These are phyloP conservation scores for Anniella stebbinsi DNA, from an alignment of 2,797 vertebrate genomes.

Conservation along the genomic window DNA sequence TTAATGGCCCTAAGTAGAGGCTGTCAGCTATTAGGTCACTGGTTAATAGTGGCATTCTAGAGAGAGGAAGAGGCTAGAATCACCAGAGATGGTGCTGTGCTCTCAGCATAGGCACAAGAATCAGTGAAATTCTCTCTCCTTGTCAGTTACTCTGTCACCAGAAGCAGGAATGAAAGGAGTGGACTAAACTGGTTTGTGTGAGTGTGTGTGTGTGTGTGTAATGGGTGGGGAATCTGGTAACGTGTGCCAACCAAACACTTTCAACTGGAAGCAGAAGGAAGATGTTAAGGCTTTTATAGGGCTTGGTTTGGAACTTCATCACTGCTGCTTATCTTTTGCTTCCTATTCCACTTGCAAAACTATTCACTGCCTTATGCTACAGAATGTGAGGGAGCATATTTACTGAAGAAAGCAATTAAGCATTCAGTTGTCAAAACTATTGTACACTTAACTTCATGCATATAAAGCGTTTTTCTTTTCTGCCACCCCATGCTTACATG, in stretches of 20 bases:
- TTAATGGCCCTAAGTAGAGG: conserved; percentile 45
- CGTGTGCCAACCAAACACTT: neutral
- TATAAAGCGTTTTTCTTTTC: neutral
- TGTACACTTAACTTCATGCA: neutral
- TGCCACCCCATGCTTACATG: neutral
- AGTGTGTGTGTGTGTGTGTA: too few species aligned
- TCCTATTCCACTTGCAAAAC: neutral
- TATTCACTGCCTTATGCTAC: neutral
- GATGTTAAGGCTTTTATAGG: neutral
- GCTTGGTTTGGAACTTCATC: neutral
- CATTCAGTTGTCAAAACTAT: neutral
- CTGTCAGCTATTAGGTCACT: conserved; percentile 44
- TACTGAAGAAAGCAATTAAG: neutral
- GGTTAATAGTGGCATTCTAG: conserved; percentile 30
- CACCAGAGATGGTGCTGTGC: conserved; percentile 42
- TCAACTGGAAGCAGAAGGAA: neutral
- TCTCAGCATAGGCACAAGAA: neutral
- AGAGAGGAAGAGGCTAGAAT: neutral
- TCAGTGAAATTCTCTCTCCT: conserved; percentile 19
- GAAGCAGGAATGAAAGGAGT: conserved; percentile 24
- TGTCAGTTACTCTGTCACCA: neutral
- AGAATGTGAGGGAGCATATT: neutral
- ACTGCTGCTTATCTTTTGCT: neutral
- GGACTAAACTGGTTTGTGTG: neutral
- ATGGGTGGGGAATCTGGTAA: neutral